phyloP scores from a whole-genome alignment of 2,888 invertebrate species.

The Heliconius charithonia region DNA sequence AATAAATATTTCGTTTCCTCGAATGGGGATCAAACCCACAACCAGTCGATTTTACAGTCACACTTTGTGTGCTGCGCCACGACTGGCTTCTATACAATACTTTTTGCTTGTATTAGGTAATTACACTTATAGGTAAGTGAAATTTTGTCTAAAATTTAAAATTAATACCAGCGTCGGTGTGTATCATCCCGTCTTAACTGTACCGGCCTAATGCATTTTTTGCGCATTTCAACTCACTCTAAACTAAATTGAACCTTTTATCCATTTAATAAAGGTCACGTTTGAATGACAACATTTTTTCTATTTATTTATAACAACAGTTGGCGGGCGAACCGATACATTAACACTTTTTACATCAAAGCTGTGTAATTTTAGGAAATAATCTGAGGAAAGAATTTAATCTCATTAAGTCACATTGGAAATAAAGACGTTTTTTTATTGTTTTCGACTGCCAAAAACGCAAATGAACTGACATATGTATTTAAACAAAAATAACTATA shows the following conservation, averaged over 20 bases:
- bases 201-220: slow-evolving; percentile 46
- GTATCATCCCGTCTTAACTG: slow-evolving; percentile 39
- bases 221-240: slow-evolving; percentile 32
- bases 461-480: neutral
- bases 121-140: too few species aligned
- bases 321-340: slow-evolving; percentile 23
- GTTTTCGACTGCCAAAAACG: neutral
- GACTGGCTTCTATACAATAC: too few species aligned
- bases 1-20: too few species aligned
- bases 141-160: neutral
- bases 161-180: slow-evolving; percentile 20
- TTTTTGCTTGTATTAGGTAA: too few species aligned
- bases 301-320: slow-evolving; percentile 32
- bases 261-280: neutral
- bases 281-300: slow-evolving; percentile 6
- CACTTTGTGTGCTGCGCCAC: too few species aligned
- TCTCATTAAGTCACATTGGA: neutral
- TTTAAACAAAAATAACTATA: neutral
- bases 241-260: slow-evolving; percentile 31
- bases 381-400: neutral
- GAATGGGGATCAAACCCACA: too few species aligned
- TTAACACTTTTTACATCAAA: slow-evolving; percentile 31
- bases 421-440: neutral
- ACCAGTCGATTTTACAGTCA: too few species aligned
- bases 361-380: neutral